These are phyloP conservation scores for Protodeltote pygarga DNA, from an alignment of 2,888 invertebrate species.

Conservation along the genomic window DNA sequence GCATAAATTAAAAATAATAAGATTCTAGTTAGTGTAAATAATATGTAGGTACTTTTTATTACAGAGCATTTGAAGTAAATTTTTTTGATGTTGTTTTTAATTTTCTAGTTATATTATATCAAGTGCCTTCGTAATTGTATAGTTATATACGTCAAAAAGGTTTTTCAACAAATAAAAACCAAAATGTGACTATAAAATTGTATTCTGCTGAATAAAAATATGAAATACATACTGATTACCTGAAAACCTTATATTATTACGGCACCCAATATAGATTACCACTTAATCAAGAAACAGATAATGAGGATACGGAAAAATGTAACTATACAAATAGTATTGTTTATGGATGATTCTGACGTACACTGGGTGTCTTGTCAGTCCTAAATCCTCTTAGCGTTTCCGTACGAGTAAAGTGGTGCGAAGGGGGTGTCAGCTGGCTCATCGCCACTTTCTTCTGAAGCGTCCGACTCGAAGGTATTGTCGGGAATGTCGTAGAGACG, in stretches of 20 bases:
- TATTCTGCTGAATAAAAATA: slow-evolving; percentile 76
- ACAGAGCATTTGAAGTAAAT: no score
- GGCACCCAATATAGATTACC: slow-evolving; percentile 49
- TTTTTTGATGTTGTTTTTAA: no score
- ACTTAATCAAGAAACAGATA: slow-evolving; percentile 32
- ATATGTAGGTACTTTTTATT: no score
- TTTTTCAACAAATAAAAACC: slow-evolving; percentile 50
- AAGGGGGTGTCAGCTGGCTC: slow-evolving; percentile 85
- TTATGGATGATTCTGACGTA: slow-evolving; percentile 32
- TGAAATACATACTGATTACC: slow-evolving; percentile 70
- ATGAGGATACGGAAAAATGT: slow-evolving; percentile 26
- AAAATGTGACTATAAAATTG: slow-evolving; percentile 74
- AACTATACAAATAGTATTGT: slow-evolving; percentile 46
- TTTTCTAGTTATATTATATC: not conserved
- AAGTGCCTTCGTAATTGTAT: not conserved
- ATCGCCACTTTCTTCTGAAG: slow-evolving; percentile 95
- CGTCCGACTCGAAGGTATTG: slow-evolving; percentile 99
- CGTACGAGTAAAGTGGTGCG: slow-evolving; percentile 83
- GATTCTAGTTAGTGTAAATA: no score
- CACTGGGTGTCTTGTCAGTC: slow-evolving; percentile 18
- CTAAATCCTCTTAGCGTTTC: slow-evolving; percentile 81
- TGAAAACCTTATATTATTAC: slow-evolving; percentile 54
- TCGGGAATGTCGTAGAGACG: slow-evolving; percentile 99
- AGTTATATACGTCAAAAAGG: not conserved
- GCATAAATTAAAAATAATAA: no score